Evolutionary conservation across 2,797 vertebrate species (phyloP).

Genomic region (Clarias platycephalus): DNA sequence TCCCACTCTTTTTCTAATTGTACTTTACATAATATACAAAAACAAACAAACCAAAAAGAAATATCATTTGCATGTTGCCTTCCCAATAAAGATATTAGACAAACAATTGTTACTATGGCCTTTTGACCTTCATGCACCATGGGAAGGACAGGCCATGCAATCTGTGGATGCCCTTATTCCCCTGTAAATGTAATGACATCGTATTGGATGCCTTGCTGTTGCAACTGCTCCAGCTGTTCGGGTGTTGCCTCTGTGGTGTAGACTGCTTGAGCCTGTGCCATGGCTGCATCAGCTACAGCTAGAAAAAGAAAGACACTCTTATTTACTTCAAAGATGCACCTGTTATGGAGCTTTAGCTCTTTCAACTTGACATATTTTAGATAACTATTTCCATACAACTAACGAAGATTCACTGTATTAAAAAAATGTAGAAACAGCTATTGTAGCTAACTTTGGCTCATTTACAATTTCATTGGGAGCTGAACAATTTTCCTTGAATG

Average conservation of each 20-base stretch:
- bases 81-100: neutral
- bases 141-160: neutral
- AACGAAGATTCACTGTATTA: neutral
- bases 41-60: slow-evolving; percentile 7
- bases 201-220: slow-evolving; percentile 89
- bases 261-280: slow-evolving; percentile 85
- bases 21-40: slow-evolving; percentile 59
- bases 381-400: neutral
- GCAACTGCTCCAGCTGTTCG: slow-evolving; percentile 88
- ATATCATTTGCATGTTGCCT: neutral
- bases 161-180: slow-evolving; percentile 61
- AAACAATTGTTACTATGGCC: neutral
- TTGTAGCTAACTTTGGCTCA: no score
- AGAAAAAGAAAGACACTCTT: slow-evolving; percentile 36
- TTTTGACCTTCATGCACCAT: neutral
- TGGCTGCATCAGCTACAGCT: slow-evolving; percentile 89
- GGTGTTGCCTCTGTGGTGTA: slow-evolving; percentile 81
- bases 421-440: neutral
- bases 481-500: neutral
- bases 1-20: slow-evolving; percentile 42
- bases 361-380: neutral
- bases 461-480: no score
- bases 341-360: neutral
- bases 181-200: slow-evolving; percentile 90
- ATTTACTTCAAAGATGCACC: neutral